Evolutionary conservation across 2,113 vertebrate species (phyloP).

Genomic region (human (Homo sapiens)): DNA sequence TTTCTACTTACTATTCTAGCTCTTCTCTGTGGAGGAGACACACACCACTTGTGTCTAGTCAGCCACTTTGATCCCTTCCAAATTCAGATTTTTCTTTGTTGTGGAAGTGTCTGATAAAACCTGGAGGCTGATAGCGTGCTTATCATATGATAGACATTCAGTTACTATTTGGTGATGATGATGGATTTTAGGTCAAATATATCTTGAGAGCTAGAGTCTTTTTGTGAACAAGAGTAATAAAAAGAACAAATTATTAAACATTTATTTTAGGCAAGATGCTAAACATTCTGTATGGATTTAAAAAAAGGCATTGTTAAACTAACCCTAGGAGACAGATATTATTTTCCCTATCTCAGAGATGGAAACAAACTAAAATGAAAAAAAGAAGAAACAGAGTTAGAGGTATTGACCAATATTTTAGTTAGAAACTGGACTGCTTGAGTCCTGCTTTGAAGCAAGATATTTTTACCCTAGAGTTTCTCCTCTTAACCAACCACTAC

Average conservation of each 20-base stretch:
- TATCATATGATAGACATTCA: background rate
- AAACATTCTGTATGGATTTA: background rate
- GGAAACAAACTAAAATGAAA: background rate
- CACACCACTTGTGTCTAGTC: too few relatives aligned
- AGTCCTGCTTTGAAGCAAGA: background rate
- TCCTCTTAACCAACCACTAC: background rate
- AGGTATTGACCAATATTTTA: background rate
- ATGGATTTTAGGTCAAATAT: background rate
- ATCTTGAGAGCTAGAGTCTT: background rate
- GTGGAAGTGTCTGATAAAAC: background rate
- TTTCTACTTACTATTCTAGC: too few relatives aligned
- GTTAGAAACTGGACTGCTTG: background rate
- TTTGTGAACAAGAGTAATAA: background rate
- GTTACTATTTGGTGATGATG: background rate
- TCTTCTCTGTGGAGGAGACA: too few relatives aligned
- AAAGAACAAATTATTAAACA: constrained; percentile 17
- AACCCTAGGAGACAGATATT: background rate
- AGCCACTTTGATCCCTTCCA: too few relatives aligned
- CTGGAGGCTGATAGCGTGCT: background rate
- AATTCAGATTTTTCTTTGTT: background rate
- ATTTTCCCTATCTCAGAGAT: background rate
- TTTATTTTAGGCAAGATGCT: constrained; percentile 18
- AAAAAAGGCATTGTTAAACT: background rate
- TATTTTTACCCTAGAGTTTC: background rate
- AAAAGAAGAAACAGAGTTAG: background rate